Percentiles rank a stretch among this genome's conserved stretches.
Conservation (phyloP, 1,140 invertebrate species). For the Lucilia cuprina region DNA sequence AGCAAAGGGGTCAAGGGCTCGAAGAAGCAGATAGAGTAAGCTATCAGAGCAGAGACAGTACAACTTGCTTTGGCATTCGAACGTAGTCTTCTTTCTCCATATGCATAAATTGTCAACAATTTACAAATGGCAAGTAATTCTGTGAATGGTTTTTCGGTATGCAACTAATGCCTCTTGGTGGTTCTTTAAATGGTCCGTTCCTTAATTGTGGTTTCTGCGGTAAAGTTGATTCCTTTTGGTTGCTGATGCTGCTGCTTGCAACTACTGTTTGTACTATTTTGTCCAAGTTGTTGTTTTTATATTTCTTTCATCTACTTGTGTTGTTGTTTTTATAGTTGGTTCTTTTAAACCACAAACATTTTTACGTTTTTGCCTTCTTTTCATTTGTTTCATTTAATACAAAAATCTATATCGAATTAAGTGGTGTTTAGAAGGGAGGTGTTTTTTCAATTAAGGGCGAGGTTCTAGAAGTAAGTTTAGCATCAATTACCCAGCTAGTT, state of each 20-base stretch:
- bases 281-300: not conserved
- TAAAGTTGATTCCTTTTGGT: slow-evolving; percentile 21
- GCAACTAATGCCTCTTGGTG: slow-evolving; percentile 34
- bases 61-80: not conserved
- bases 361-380: not conserved
- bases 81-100: not conserved
- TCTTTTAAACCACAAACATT: slow-evolving; percentile 33
- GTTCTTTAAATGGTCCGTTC: slow-evolving; percentile 32
- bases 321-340: not conserved
- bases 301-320: not conserved
- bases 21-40: not conserved
- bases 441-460: too few relatives aligned
- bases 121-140: slow-evolving; percentile 32
- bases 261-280: not conserved
- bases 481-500: too few relatives aligned
- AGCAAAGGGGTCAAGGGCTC: not conserved
- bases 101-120: slow-evolving; percentile 34
- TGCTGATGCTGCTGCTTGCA: not conserved
- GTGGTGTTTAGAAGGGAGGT: too few relatives aligned
- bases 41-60: not conserved
- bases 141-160: slow-evolving; percentile 33
- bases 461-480: too few relatives aligned
- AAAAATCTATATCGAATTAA: too few relatives aligned
- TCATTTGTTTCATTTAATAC: too few relatives aligned
- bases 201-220: slow-evolving; percentile 25